Percentiles rank a stretch among this genome's conserved stretches.
Conservation (phyloP, 2,113 vertebrate genomes). For the Acinonyx jubatus region DNA sequence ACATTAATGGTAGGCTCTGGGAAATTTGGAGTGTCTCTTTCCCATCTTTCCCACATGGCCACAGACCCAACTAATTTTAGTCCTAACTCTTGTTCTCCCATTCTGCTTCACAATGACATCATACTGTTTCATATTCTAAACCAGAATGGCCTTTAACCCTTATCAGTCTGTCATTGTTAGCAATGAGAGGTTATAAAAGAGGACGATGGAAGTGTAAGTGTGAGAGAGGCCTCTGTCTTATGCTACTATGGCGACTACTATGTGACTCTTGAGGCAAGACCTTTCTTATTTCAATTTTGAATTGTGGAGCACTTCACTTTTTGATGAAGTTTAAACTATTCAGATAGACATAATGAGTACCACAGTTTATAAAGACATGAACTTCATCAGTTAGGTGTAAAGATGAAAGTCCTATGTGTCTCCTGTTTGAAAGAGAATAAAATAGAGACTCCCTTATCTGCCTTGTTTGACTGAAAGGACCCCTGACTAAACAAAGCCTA, state of each 20-base stretch:
- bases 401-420: conserved; percentile 79
- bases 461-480: conserved; percentile 36
- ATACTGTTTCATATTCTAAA: conserved; percentile 23
- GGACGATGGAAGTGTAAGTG: not conserved
- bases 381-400: conserved; percentile 86
- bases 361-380: conserved; percentile 88
- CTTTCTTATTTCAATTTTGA: conserved; percentile 36
- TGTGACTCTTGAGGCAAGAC: not conserved
- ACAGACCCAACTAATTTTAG: not conserved
- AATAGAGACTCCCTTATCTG: conserved; percentile 26
- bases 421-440: conserved; percentile 80
- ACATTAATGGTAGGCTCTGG: not conserved
- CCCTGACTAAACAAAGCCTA: conserved; percentile 16
- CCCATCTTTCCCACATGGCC: not conserved
- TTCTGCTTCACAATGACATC: not conserved
- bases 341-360: not conserved
- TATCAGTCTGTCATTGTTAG: conserved; percentile 10
- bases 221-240: not conserved
- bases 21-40: not conserved
- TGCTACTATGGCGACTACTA: not conserved
- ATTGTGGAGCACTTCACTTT: conserved; percentile 42
- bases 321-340: conserved; percentile 34
- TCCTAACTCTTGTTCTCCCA: conserved; percentile 4
- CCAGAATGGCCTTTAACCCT: not conserved
- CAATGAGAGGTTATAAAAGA: conserved; percentile 22